phyloP scores from a whole-genome alignment of 2,113 vertebrate genomes.

The Crotalus helleri region DNA sequence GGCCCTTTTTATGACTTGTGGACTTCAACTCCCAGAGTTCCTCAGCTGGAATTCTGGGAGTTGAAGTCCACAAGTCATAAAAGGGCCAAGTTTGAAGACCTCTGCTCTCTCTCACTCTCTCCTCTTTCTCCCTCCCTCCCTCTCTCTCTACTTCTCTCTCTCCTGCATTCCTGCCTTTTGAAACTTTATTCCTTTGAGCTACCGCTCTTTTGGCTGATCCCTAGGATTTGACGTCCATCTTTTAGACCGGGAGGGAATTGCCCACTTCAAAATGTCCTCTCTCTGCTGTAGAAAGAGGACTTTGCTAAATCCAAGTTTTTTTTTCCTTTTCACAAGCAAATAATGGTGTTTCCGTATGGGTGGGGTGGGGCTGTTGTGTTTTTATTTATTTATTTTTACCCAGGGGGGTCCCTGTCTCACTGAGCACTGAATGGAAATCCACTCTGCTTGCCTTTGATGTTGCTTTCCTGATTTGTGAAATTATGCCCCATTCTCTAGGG shows the following conservation, averaged over 20 bases:
- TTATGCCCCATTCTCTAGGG: neutral
- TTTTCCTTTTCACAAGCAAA: neutral
- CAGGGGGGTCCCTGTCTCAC: neutral
- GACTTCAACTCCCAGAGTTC: neutral
- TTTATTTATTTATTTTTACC: neutral
- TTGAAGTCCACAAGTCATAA: no score
- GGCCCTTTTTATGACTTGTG: neutral
- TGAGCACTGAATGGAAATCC: neutral
- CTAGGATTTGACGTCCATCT: neutral
- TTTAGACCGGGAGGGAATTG: neutral
- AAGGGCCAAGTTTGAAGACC: no score
- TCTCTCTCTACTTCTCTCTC: neutral
- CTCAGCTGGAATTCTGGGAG: no score
- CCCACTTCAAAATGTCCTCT: neutral
- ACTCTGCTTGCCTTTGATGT: neutral
- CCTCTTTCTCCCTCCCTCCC: accelerated
- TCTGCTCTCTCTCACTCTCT: no score
- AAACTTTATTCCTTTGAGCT: neutral
- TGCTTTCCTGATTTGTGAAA: neutral
- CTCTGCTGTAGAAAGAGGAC: neutral
- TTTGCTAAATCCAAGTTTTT: neutral
- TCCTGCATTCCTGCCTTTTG: neutral
- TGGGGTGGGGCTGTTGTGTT: neutral
- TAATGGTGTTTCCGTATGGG: neutral
- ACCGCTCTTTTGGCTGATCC: neutral